phyloP scores from a whole-genome alignment of 1,140 invertebrate genomes.

The Arion vulgaris region DNA sequence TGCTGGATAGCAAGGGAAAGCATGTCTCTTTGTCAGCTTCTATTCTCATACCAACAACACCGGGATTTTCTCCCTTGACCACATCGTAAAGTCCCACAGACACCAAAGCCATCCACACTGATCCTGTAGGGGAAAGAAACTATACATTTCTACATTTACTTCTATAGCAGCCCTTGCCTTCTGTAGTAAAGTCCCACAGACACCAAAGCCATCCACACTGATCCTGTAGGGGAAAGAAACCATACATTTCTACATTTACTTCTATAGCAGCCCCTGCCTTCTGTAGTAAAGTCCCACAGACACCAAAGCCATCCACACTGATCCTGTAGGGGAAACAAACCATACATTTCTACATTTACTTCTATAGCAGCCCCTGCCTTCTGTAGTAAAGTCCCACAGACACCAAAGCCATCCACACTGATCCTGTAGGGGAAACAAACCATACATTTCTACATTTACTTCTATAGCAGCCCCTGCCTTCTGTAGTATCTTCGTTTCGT shows the following conservation, averaged over 20 bases:
- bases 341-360: too few relatives aligned
- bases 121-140: slow-evolving; percentile 3
- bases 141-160: too few relatives aligned
- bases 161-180: too few relatives aligned
- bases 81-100: slow-evolving; percentile 46
- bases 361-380: too few relatives aligned
- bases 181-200: slow-evolving; percentile 45
- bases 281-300: slow-evolving; percentile 45
- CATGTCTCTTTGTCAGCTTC: slow-evolving; percentile 73
- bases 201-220: slow-evolving; percentile 52
- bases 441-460: too few relatives aligned
- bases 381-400: slow-evolving; percentile 45
- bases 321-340: slow-evolving; percentile 2
- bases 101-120: slow-evolving; percentile 52
- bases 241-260: too few relatives aligned
- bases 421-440: slow-evolving; percentile 2
- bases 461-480: too few relatives aligned
- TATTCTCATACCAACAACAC: slow-evolving; percentile 16
- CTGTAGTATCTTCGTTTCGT: too few relatives aligned
- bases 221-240: slow-evolving; percentile 3
- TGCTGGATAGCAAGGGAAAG: slow-evolving; percentile 71
- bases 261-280: too few relatives aligned
- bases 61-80: slow-evolving; percentile 12
- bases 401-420: slow-evolving; percentile 52
- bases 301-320: slow-evolving; percentile 52